phyloP scores from a whole-genome alignment of 2,113 vertebrate genomes.

The Irena cyanogastra region DNA sequence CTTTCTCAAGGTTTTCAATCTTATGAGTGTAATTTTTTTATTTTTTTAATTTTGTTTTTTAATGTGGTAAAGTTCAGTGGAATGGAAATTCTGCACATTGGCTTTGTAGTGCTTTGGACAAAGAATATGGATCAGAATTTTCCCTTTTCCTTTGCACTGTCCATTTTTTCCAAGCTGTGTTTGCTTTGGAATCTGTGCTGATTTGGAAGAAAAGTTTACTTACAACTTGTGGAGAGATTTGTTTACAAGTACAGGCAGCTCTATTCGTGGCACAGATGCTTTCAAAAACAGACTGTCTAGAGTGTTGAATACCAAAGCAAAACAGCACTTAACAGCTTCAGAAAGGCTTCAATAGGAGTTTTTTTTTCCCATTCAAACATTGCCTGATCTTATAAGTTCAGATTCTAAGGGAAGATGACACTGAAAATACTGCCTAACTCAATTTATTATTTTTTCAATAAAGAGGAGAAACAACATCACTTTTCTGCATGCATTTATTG shows the following conservation, averaged over 20 bases:
- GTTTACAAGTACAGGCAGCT: background rate
- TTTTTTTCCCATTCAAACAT: background rate
- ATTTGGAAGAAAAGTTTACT: conserved; percentile 8
- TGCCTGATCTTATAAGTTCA: conserved; percentile 38
- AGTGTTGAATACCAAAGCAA: conserved; percentile 35
- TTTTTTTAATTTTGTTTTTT: background rate
- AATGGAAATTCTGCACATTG: background rate
- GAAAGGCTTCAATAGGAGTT: background rate
- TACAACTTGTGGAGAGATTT: background rate
- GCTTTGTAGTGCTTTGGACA: conserved; percentile 11
- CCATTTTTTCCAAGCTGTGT: conserved; percentile 26
- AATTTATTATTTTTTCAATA: background rate
- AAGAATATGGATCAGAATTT: conserved; percentile 21
- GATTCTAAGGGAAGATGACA: conserved; percentile 12
- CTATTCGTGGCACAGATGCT: background rate
- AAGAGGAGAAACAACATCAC: background rate
- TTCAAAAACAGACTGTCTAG: background rate
- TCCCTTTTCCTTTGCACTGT: conserved; percentile 22
- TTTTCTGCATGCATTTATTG: conserved; percentile 58
- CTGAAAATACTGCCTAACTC: conserved; percentile 30
- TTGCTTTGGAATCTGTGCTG: conserved; percentile 58
- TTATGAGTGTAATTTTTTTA: background rate
- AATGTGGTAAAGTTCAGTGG: conserved; percentile 7
- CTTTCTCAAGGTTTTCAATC: background rate
- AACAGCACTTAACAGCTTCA: conserved; percentile 13